Evolutionary conservation across 1,140 invertebrate species (phyloP), one percentile per base, ranked within the genome.

Genomic region (Platorchestia sp.): DNA sequence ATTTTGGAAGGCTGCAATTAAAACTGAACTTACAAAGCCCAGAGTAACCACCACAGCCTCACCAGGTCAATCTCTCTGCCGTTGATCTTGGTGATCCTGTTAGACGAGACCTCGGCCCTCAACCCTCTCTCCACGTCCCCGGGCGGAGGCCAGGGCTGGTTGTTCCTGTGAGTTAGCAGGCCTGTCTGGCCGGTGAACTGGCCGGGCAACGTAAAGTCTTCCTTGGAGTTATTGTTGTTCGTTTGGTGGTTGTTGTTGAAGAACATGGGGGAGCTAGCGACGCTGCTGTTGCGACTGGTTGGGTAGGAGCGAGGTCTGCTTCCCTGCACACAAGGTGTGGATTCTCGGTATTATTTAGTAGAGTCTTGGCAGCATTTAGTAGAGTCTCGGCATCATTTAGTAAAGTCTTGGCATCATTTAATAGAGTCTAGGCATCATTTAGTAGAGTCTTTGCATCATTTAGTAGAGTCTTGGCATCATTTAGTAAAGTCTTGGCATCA

Each of bases 1-100:
- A n/a, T n/a, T n/a, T n/a, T n/a, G n/a, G n/a, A n/a, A n/a, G n/a
- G n/a, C n/a, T n/a, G n/a, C n/a, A n/a, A n/a, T n/a, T n/a, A n/a
- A n/a, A n/a, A n/a, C n/a, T n/a, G n/a, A n/a, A n/a, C n/a, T n/a
- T n/a, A n/a, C n/a, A n/a, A n/a, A n/a, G n/a, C n/a, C n/a, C n/a
- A n/a, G n/a, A n/a, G 59, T 36, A 7, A 42, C 87, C 41, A 89
- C 43, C 87, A 7, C 7, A 89, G 27, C n/a, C 91, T 93, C 45
- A 93, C 91, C 91, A 93, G 45, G 45, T 93, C 45, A 0, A 93
- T 93, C 19, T 93, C 91, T 36, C 44, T 45, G 91, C 91, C 91
- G 45, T 93, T 93, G 10, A 93, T 45, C 14, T 93, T 93, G 36
- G 43, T 90, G 44, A 90, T 45, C 40, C 45, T 45, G 91, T 40